Base-by-base conservation (phyloP, 2,113 vertebrate genomes). In the Scomber scombrus region DNA sequence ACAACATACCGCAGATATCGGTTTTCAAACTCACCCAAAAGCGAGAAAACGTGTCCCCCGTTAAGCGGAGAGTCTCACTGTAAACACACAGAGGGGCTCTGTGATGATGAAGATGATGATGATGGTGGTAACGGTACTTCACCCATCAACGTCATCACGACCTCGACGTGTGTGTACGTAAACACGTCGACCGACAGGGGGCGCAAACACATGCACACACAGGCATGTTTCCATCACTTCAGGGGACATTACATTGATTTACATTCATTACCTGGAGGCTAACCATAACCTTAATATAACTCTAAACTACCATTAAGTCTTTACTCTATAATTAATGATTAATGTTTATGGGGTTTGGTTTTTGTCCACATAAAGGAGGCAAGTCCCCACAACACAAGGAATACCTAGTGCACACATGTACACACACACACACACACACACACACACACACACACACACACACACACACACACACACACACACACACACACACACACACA, bases 1-100 rank as follows among this genome's bases (percentile, higher is more conserved):
- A 9, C 21, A 16, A 60, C 21, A 47, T 6, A 3, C 5, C 3
- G n/a, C 9, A 16, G 5, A 5, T 3, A 16, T 2, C 45, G 2
- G 11, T 11, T 15, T 54, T 54, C 11, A n/a, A 10, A 86, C 92
- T 89, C 84, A 93, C 92, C 90, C 0, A 73, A 54, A 2, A 50
- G 60, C 60, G 3, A 74, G 54, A 76, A 80, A 47, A 52, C 11
- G 31, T 63, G 43, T 66, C 19, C 71, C 80, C 69, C 70, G 72
- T 77, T 57, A 26, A 55, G 16, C 43, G 76, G 75, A 57, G 74
- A 85, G 56, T 45, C 26, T 13, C 40, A 46, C 46, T 21, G 74
- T 65, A 78, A 81, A 88, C 70, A 69, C 19, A 63, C 40, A 34
- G 3, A 15, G 3, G 51, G 54, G 15, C 51, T 76, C 45, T 18